These are phyloP conservation scores for Trachelus iudaicus DNA, from an alignment of 2,888 invertebrate species.

Conservation along the genomic window DNA sequence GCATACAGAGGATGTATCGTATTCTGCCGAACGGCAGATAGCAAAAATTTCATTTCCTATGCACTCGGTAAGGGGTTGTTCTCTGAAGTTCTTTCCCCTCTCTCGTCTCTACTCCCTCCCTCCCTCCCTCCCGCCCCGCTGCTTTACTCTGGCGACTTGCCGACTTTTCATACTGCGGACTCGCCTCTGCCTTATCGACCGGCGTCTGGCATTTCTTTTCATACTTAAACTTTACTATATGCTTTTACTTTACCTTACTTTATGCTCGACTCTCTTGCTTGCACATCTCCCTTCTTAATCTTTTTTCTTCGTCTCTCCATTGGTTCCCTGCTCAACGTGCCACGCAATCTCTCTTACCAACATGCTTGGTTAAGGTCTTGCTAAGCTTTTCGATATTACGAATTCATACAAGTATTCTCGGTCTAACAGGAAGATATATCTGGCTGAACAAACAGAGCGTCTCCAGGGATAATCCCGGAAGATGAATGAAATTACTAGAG, in stretches of 20 bases:
- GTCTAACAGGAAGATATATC: slow-evolving; percentile 10
- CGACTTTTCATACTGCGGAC: not conserved
- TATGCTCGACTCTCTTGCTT: not conserved
- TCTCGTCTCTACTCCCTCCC: too few species aligned
- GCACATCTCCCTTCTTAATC: not conserved
- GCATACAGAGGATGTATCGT: not conserved
- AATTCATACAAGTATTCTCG: slow-evolving; percentile 13
- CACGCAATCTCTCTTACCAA: not conserved
- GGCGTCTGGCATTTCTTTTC: not conserved
- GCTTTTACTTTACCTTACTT: too few species aligned
- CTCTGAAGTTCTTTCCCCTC: not conserved
- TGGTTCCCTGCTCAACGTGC: not conserved
- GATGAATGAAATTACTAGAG: slow-evolving; percentile 13
- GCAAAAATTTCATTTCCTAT: not conserved
- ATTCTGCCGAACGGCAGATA: not conserved
- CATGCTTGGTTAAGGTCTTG: not conserved
- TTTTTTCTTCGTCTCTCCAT: not conserved
- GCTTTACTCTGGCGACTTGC: not conserved
- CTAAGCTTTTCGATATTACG: slow-evolving; percentile 27
- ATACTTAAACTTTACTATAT: not conserved
- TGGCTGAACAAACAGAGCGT: slow-evolving; percentile 14
- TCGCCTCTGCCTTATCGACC: not conserved
- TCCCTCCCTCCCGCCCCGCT: too few species aligned
- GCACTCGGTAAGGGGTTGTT: not conserved
- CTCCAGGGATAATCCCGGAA: slow-evolving; percentile 12